phyloP scores from a whole-genome alignment of 1,140 invertebrate genomes.

The Pseudomyrmex cubaensis region DNA sequence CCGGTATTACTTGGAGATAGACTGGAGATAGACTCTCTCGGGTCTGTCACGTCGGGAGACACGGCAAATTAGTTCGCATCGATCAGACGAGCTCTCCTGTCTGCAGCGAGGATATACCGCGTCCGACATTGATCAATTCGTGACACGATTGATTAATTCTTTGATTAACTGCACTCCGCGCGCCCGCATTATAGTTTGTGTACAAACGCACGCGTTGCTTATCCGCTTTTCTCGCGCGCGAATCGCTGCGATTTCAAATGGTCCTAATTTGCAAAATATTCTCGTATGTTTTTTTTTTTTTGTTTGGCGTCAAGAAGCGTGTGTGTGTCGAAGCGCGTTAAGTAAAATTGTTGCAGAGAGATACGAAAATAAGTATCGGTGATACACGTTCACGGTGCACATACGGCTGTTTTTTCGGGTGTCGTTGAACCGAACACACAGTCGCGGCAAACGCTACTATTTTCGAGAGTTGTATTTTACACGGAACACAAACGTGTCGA shows the following conservation, averaged over 20 bases:
- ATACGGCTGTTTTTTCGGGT: background rate
- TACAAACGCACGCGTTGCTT: background rate
- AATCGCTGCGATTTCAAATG: no score
- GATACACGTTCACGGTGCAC: constrained; percentile 1
- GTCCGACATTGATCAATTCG: constrained; percentile 58
- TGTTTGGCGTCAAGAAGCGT: background rate
- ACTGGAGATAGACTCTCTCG: constrained; percentile 68
- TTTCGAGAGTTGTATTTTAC: constrained; percentile 34
- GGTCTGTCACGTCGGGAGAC: constrained; percentile 66
- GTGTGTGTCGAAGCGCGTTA: no score
- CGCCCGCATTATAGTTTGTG: constrained; percentile 12
- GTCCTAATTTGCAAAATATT: background rate
- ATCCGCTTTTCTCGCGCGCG: background rate
- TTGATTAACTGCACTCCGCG: constrained; percentile 51
- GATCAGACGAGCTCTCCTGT: constrained; percentile 62
- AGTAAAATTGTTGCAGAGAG: no score
- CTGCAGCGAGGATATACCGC: constrained; percentile 65
- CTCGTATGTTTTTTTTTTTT: no score
- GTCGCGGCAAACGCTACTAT: background rate
- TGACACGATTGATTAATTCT: constrained; percentile 66
- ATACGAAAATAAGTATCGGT: background rate
- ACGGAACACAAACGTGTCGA: constrained; percentile 43
- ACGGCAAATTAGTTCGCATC: constrained; percentile 73
- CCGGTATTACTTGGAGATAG: constrained; percentile 71
- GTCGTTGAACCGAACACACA: background rate